Conservation (phyloP, 2,113 vertebrate species). For the Nannospalax galili region DNA sequence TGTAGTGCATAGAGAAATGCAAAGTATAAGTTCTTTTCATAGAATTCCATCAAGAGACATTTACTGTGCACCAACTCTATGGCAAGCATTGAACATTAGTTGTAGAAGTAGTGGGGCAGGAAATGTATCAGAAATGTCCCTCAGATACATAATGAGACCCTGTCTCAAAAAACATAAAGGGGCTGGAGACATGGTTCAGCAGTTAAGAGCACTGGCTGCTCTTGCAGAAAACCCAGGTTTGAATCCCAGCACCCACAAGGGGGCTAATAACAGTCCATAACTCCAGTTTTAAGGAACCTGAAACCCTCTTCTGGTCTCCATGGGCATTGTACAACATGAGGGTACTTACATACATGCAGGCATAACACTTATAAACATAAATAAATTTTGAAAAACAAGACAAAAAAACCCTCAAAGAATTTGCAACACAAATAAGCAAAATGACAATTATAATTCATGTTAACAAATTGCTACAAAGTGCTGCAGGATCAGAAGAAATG, state of each 20-base stretch:
- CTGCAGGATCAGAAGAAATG: background rate
- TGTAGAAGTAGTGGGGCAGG: background rate
- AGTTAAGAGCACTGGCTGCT: too few relatives aligned
- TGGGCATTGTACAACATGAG: too few relatives aligned
- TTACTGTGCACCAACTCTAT: background rate
- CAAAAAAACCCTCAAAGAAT: background rate
- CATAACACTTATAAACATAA: too few relatives aligned
- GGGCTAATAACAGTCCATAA: too few relatives aligned
- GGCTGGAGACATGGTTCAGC: too few relatives aligned
- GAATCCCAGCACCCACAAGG: too few relatives aligned
- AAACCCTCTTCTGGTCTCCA: too few relatives aligned
- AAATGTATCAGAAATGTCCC: background rate
- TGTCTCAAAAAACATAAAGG: background rate
- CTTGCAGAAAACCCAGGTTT: too few relatives aligned
- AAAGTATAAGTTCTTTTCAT: background rate
- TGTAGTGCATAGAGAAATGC: slow-evolving; percentile 3
- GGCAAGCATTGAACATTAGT: background rate
- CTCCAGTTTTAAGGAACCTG: too few relatives aligned
- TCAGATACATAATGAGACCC: background rate
- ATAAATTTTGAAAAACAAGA: background rate
- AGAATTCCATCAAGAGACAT: background rate
- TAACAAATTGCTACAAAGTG: slow-evolving; percentile 24
- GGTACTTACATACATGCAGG: too few relatives aligned
- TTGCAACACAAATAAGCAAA: slow-evolving; percentile 4
- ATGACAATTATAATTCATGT: background rate